Evolutionary conservation across 2,888 invertebrate genomes (phyloP).

Genomic region (Hydrotaea cyrtoneurina): DNA sequence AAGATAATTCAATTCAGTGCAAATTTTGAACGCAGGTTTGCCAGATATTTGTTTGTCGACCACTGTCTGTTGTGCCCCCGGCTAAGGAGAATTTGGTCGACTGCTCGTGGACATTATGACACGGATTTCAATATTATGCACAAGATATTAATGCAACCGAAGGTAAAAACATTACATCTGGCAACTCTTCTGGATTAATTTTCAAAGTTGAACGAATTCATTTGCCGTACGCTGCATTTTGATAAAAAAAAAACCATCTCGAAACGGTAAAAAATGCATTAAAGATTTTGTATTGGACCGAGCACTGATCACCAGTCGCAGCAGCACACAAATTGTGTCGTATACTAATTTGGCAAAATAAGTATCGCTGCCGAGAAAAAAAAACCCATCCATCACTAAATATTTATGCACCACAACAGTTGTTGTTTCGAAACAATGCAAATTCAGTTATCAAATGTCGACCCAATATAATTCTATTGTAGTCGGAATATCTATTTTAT

Average conservation of each 20-base stretch:
- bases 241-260: not conserved
- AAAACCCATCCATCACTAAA: not conserved
- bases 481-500: too few species aligned
- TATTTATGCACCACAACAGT: not conserved
- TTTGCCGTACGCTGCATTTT: not conserved
- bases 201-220: conserved; percentile 10
- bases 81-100: too few species aligned
- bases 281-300: not conserved
- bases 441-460: not conserved
- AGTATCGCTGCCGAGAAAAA: not conserved
- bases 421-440: not conserved
- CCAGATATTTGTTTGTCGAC: not conserved
- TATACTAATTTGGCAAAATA: conserved; percentile 7
- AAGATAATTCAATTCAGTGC: too few species aligned
- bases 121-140: too few species aligned
- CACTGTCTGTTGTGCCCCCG: too few species aligned
- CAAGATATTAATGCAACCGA: too few species aligned
- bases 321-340: conserved; percentile 22
- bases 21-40: not conserved
- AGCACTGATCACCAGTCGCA: not conserved
- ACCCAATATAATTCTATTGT: not conserved
- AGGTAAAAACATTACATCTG: not conserved
- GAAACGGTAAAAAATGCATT: conserved; percentile 7
- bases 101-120: too few species aligned
- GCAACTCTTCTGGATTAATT: not conserved